Evolutionary conservation across 53 echinoderm and acorn worm genomes (phyloP).

Genomic region (Actinopyga echinites): DNA sequence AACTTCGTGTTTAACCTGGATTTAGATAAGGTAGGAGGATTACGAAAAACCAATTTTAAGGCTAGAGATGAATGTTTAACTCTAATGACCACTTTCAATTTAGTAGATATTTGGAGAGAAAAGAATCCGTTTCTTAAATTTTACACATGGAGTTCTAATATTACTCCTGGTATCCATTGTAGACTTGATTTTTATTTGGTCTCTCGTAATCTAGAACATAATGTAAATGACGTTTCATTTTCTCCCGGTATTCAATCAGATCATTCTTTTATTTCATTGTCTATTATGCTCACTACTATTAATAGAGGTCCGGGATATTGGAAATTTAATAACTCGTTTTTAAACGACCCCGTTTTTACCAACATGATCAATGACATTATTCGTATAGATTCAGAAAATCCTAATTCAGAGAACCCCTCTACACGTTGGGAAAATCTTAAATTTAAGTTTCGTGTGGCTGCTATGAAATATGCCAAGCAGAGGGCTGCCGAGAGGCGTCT

Average conservation of each 20-base stretch:
- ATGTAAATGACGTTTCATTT: not conserved
- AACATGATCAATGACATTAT: not conserved
- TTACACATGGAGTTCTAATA: constrained; percentile 18
- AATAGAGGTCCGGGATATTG: constrained; percentile 19
- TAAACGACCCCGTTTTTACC: not conserved
- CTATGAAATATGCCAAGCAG: not conserved
- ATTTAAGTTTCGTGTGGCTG: not conserved
- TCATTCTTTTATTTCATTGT: constrained; percentile 1
- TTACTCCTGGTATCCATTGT: not conserved
- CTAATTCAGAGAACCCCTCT: not conserved
- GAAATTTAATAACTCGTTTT: constrained; percentile 32
- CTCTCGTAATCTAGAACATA: not conserved
- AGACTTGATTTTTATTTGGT: constrained; percentile 28
- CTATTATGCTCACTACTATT: not conserved
- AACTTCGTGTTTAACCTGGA: constrained; percentile 3
- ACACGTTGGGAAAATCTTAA: not conserved
- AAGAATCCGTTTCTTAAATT: not conserved
- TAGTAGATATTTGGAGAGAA: constrained; percentile 12
- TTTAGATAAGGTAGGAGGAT: constrained; percentile 1
- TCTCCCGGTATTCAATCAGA: not conserved
- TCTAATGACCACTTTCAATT: not conserved
- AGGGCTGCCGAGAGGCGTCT: not conserved
- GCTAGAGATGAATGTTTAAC: not conserved
- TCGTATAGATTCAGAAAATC: not conserved
- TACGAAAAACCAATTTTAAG: not conserved